Conservation (phyloP, 30 jellyfish, hydroid and myxozoan species). For the Pelagia noctiluca region DNA sequence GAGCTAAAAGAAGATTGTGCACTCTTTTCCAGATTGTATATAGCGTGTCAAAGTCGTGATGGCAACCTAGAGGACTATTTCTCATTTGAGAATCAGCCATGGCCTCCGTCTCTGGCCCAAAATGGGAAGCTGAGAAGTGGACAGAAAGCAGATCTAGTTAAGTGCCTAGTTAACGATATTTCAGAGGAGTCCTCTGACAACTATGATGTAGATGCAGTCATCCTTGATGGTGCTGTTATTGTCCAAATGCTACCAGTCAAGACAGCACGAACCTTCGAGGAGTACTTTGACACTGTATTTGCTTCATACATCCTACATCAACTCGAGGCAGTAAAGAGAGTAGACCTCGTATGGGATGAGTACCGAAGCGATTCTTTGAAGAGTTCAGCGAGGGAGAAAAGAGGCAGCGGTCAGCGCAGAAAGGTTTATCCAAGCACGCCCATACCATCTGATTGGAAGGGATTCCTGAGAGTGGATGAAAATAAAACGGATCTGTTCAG, state of each 20-base stretch:
- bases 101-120: constrained; percentile 35
- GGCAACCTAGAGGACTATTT: constrained; percentile 37
- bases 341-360: constrained; percentile 74
- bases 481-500: constrained; percentile 60
- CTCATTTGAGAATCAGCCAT: constrained; percentile 22
- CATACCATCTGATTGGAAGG: constrained; percentile 41
- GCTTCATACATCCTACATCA: constrained; percentile 15
- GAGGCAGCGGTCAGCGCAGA: constrained; percentile 74
- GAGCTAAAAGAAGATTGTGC: constrained; percentile 17
- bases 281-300: constrained; percentile 18
- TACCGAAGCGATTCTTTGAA: constrained; percentile 37
- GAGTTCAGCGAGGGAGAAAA: constrained; percentile 18
- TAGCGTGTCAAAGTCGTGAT: constrained; percentile 55
- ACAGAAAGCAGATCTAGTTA: constrained; percentile 10
- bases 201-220: neutral
- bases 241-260: constrained; percentile 33
- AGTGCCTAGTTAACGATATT: constrained; percentile 7
- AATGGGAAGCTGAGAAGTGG: constrained; percentile 7
- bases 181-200: neutral
- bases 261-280: constrained; percentile 18
- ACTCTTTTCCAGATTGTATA: constrained; percentile 37
- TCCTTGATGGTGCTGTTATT: constrained; percentile 50
- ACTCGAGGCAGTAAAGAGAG: constrained; percentile 28
- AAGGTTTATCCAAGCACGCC: constrained; percentile 38
- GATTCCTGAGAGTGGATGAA: constrained; percentile 42